Conservation (phyloP, 2,113 vertebrate species). For the Gymnarchus niloticus region DNA sequence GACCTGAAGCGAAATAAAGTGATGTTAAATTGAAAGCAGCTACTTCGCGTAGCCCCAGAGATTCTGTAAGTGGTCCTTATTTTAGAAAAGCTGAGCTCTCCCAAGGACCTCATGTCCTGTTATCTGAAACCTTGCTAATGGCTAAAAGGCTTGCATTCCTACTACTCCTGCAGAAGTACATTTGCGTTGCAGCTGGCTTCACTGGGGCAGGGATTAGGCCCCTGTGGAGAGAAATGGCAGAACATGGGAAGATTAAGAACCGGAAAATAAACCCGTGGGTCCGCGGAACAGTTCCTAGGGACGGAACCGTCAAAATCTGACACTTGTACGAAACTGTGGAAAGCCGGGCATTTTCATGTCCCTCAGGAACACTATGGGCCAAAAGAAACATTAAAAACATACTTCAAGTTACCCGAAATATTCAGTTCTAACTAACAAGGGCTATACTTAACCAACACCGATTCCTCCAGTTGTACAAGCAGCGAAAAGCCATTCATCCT, state of each 20-base stretch:
- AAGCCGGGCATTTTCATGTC: neutral
- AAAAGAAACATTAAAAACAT: neutral
- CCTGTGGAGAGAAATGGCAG: constrained; percentile 5
- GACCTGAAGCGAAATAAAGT: constrained; percentile 20
- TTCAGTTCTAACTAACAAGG: neutral
- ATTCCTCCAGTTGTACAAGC: neutral
- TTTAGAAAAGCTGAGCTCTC: constrained; percentile 45
- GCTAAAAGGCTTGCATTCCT: constrained; percentile 31
- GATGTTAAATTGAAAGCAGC: constrained; percentile 38
- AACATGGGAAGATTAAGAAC: neutral
- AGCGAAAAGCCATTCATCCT: neutral
- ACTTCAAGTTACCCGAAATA: neutral
- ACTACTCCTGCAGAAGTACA: neutral
- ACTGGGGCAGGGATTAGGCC: neutral
- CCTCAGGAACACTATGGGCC: neutral
- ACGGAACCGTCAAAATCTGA: neutral
- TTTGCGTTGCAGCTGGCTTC: neutral
- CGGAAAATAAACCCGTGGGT: neutral
- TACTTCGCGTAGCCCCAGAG: constrained; percentile 39
- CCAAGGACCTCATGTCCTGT: constrained; percentile 39
- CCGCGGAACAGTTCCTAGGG: neutral
- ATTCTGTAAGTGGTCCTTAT: constrained; percentile 50
- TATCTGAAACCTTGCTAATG: constrained; percentile 51
- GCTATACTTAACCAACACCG: neutral
- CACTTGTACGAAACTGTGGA: neutral